phyloP scores from a whole-genome alignment of 2,113 vertebrate genomes.

The Nibea albiflora region DNA sequence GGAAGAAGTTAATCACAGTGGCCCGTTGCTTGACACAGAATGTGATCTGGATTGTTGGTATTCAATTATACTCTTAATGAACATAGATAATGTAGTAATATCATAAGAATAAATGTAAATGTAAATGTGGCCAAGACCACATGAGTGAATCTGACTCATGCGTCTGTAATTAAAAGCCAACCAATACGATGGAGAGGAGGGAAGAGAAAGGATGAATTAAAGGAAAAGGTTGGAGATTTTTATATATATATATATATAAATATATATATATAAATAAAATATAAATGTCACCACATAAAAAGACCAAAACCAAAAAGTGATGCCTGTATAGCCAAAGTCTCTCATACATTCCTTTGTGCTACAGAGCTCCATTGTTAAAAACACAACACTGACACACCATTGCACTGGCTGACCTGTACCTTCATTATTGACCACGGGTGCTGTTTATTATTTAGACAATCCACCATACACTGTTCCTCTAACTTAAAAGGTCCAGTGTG shows the following conservation, averaged over 20 bases:
- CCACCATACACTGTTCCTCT: neutral
- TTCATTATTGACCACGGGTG: neutral
- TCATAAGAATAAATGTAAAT: neutral
- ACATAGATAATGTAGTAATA: conserved; percentile 22
- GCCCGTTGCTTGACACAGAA: conserved; percentile 43
- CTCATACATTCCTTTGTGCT: neutral
- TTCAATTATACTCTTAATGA: conserved; percentile 61
- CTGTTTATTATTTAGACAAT: neutral
- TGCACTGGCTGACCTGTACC: neutral
- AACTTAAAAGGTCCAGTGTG: no score
- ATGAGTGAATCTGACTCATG: neutral
- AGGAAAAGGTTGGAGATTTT: neutral
- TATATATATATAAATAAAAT: no score
- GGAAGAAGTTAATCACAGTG: conserved; percentile 57
- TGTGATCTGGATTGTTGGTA: conserved; percentile 54
- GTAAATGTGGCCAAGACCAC: neutral
- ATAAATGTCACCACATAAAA: neutral
- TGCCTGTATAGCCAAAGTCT: neutral
- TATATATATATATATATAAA: no score
- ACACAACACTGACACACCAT: neutral
- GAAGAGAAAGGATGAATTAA: neutral
- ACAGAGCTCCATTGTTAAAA: neutral
- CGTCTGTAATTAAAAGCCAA: neutral
- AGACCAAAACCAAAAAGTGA: neutral
- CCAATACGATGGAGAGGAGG: neutral